Evolutionary conservation across 2,888 invertebrate species (phyloP).

Genomic region (Drosophila phalerata): DNA sequence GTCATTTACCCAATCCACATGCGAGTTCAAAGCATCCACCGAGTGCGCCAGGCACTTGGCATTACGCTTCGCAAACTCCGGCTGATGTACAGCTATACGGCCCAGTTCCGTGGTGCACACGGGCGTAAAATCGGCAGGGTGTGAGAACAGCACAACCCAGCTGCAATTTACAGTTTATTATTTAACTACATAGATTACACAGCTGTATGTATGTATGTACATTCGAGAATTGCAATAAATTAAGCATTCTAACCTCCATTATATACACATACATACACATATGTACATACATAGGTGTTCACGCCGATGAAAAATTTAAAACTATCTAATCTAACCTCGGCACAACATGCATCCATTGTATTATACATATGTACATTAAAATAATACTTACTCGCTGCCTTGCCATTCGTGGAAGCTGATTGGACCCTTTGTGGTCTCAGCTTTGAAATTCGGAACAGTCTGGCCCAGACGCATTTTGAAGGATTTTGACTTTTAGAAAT

Average conservation of each 20-base stretch:
- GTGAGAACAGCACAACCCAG: conserved; percentile 95
- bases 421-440: conserved; percentile 90
- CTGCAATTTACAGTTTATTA: conserved; percentile 74
- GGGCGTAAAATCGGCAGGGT: conserved; percentile 95
- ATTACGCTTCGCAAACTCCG: conserved; percentile 90
- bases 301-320: background rate
- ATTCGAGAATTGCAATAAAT: background rate
- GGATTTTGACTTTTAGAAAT: background rate
- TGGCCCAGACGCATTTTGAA: conserved; percentile 89
- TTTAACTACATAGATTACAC: background rate
- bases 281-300: background rate
- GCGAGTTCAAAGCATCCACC: conserved; percentile 90
- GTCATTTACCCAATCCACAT: conserved; percentile 92
- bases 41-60: conserved; percentile 93
- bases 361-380: background rate
- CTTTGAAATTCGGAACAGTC: conserved; percentile 91
- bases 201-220: too few species aligned
- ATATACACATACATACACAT: background rate
- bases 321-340: too few species aligned
- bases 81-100: conserved; percentile 89
- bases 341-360: background rate
- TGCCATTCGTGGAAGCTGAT: conserved; percentile 92
- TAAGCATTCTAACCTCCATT: conserved; percentile 1
- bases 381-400: conserved; percentile 89
- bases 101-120: conserved; percentile 96